phyloP scores from a whole-genome alignment of 2,113 vertebrate species.

The Mus pahari region DNA sequence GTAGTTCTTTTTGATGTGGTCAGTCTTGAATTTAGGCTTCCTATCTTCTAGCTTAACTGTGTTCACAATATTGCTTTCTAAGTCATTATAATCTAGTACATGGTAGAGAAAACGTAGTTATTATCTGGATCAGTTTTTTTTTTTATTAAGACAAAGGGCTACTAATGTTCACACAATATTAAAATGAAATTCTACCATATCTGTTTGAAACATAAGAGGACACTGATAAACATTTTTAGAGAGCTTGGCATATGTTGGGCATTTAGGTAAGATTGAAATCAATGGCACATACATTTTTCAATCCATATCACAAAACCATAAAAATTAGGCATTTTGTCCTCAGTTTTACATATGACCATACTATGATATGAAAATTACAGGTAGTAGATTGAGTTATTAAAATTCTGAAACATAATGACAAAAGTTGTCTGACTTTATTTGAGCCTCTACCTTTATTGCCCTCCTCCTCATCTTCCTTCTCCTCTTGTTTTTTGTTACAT shows the following conservation, averaged over 20 bases:
- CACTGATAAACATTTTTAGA: background rate
- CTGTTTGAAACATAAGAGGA: background rate
- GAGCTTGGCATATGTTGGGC: background rate
- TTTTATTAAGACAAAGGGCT: background rate
- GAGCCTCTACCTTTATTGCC: background rate
- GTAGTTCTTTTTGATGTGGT: background rate
- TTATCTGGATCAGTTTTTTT: background rate
- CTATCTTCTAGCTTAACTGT: background rate
- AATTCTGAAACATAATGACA: background rate
- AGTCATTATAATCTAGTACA: background rate
- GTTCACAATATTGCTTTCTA: background rate
- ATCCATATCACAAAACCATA: background rate
- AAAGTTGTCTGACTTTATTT: background rate
- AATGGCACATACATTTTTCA: background rate
- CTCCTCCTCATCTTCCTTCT: background rate
- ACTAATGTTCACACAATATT: conserved; percentile 2
- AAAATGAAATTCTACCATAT: background rate
- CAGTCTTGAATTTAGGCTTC: background rate
- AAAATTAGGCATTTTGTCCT: background rate
- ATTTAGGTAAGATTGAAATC: background rate
- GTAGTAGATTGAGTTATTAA: background rate
- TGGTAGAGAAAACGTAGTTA: background rate
- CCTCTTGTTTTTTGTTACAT: background rate
- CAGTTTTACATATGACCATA: background rate
- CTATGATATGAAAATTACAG: background rate